These are phyloP conservation scores for Propithecus perrieri DNA, from an alignment of 2,797 vertebrate genomes.

Conservation along the genomic window DNA sequence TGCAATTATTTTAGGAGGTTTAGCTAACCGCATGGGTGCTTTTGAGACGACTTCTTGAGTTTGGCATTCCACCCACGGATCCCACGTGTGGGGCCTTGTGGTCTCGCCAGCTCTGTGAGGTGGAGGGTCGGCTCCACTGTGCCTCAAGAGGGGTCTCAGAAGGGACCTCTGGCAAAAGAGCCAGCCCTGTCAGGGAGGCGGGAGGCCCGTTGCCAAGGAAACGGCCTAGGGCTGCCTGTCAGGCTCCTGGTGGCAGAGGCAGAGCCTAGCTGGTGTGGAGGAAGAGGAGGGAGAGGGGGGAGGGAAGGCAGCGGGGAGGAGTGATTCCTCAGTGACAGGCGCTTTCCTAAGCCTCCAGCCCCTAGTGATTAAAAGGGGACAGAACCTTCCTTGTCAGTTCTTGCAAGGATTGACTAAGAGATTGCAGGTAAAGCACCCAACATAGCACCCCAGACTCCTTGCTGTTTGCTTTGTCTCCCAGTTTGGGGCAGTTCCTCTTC, in stretches of 20 bases:
- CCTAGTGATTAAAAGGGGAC: neutral
- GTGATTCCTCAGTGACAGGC: rapidly evolving
- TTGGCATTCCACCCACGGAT: conserved; percentile 64
- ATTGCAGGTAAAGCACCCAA: rapidly evolving
- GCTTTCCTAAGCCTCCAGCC: neutral
- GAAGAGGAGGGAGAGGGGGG: neutral
- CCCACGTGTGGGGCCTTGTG: neutral
- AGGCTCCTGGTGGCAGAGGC: neutral
- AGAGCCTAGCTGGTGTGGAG: neutral
- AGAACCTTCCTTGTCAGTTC: neutral
- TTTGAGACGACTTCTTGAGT: conserved; percentile 59
- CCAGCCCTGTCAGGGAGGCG: neutral
- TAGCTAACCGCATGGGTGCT: conserved; percentile 49
- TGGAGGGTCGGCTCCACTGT: neutral
- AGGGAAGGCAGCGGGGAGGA: neutral
- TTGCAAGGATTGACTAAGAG: neutral
- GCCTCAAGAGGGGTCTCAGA: neutral
- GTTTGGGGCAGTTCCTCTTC: neutral
- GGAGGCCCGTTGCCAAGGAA: conserved; percentile 25
- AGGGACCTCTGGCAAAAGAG: neutral
- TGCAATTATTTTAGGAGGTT: conserved; percentile 66
- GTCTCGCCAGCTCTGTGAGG: neutral
- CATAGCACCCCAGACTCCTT: too few relatives aligned
- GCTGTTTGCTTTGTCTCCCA: rapidly evolving
- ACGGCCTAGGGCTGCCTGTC: neutral